Evolutionary conservation across 92 coral and sea anemone species (phyloP), one percentile per base, ranked within the genome.

Genomic region (Umimayanthus kanabou): DNA sequence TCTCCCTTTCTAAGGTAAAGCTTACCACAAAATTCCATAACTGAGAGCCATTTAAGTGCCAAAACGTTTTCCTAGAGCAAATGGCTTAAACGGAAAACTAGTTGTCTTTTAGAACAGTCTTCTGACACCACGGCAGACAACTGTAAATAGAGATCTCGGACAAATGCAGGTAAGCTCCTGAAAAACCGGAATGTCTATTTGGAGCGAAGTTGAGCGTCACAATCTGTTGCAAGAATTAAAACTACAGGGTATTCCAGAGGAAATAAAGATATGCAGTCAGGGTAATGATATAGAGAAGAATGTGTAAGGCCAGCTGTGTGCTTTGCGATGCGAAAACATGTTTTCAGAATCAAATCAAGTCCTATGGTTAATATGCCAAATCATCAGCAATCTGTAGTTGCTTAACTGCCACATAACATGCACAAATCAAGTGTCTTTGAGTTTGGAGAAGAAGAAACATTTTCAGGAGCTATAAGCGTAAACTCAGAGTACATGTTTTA

Each of bases 21-120:
- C 39, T 77, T 22, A 29, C 84, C 71, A 33, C 84, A 57, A 30
- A 65, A 80, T 80, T 80, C 84, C 72, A 14, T 28, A n/a, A 33
- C 37, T 33, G 37, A 57, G 49, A 18, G 45, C 39, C 28, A 29
- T 11, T 22, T 9, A 1, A 80, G 71, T 29, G n/a, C 71, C 84
- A 55, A 28, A 66, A 80, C 25, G 39, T 22, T 16, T 53, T 80
- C 29, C 26, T 26, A 18, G 29, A 80, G 47, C 16, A 80, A 16
- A 28, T 15, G 39, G 37, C 39, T 4, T 30, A 18, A 33, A 80
- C 67, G 57, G 71, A 55, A 28, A 37, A 55, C 37, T 33, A 33
- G 20, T 22, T 80, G 49, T 80, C 42, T 80, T 6, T 53, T 28
- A 55, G 13, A 4, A 0, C 8, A 22, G 18, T 25, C 2, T 80